Percentiles rank a stretch among this genome's conserved stretches.
Evolutionary conservation across 1,140 invertebrate species (phyloP).

Genomic region (Bursaphelenchus mucronatus): DNA sequence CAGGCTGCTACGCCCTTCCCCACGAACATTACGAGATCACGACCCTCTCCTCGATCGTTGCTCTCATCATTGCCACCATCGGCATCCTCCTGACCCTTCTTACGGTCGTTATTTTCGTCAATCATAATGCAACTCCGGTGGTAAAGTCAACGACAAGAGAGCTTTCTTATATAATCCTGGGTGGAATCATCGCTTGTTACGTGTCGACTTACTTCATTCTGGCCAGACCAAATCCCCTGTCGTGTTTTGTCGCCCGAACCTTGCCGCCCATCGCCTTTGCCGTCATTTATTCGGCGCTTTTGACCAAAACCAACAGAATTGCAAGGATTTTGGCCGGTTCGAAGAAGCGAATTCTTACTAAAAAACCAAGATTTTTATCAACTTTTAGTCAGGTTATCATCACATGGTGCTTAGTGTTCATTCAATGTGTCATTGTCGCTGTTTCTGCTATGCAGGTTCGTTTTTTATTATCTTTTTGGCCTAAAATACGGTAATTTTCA

Average conservation of each 20-base stretch:
- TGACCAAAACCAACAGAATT: conserved; percentile 81
- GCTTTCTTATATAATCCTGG: conserved; percentile 70
- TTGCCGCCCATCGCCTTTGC: conserved; percentile 69
- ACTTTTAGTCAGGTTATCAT: conserved; percentile 67
- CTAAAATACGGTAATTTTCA: too few species aligned
- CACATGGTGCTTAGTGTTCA: conserved; percentile 67
- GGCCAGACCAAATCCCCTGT: conserved; percentile 68
- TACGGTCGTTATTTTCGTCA: conserved; percentile 67
- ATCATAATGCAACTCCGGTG: conserved; percentile 70
- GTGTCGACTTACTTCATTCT: conserved; percentile 70
- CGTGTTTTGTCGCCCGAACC: conserved; percentile 67
- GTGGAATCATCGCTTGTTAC: conserved; percentile 67
- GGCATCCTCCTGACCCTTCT: conserved; percentile 69
- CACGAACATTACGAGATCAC: conserved; percentile 66
- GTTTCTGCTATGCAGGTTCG: conserved; percentile 67
- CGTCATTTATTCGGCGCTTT: conserved; percentile 76
- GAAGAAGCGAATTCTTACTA: conserved; percentile 75
- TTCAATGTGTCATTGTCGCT: conserved; percentile 71
- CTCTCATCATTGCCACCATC: conserved; percentile 67
- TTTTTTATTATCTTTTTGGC: too few species aligned
- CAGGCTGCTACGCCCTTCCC: conserved; percentile 36
- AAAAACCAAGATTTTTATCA: conserved; percentile 71
- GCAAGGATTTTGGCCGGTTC: conserved; percentile 76
- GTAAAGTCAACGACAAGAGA: conserved; percentile 71
- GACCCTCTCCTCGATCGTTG: conserved; percentile 66